phyloP scores from a whole-genome alignment of 2,888 invertebrate genomes.

The Microctonus brassicae region DNA sequence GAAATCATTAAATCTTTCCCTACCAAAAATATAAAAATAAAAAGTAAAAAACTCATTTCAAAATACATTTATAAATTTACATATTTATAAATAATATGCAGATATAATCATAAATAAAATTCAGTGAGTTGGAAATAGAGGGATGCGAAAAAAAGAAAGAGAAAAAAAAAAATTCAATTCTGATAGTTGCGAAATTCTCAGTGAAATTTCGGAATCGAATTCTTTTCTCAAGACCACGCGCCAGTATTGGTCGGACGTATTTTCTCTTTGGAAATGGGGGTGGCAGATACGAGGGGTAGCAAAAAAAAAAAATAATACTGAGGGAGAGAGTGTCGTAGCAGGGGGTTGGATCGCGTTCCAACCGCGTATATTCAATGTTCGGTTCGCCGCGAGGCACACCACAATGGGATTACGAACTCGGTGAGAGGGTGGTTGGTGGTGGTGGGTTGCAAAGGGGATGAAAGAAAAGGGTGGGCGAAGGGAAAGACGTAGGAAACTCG shows the following conservation, averaged over 20 bases:
- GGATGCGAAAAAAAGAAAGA: not conserved
- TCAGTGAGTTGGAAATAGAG: not conserved
- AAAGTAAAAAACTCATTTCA: not conserved
- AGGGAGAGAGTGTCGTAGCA: not conserved
- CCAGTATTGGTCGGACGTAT: constrained; percentile 18
- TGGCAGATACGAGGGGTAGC: not conserved
- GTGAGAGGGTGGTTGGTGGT: not conserved
- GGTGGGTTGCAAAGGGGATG: not conserved
- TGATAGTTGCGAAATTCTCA: not conserved
- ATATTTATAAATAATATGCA: not conserved
- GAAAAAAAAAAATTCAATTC: constrained; percentile 2
- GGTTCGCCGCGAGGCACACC: constrained; percentile 21
- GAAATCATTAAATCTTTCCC: too few species aligned
- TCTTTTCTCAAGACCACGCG: constrained; percentile 1
- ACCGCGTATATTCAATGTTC: constrained; percentile 22
- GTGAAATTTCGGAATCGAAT: constrained; percentile 14
- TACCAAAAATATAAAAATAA: too few species aligned
- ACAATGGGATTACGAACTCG: constrained; percentile 29
- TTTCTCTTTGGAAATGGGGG: not conserved
- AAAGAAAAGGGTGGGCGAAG: not conserved
- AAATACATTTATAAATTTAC: not conserved
- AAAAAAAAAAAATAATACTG: not conserved
- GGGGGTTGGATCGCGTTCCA: constrained; percentile 10
- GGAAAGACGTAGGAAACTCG: not conserved
- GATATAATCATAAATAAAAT: not conserved